Conservation (phyloP, 1,140 invertebrate genomes). For the Tyrophagus putrescentiae region DNA sequence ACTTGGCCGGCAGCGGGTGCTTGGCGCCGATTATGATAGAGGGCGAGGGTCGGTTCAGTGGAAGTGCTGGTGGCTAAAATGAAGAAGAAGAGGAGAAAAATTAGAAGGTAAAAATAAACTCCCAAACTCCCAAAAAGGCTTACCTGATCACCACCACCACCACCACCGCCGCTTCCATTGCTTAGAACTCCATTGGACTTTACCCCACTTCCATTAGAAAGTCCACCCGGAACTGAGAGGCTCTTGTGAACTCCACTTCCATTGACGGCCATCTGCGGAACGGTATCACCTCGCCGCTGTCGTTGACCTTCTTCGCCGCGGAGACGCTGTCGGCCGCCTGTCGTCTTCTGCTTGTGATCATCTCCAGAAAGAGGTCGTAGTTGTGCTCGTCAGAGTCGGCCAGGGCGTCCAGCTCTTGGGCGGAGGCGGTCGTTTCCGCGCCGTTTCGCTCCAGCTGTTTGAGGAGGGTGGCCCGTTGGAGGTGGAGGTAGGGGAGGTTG, state of each 20-base stretch:
- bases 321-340: constrained; percentile 46
- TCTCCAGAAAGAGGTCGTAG: constrained; percentile 65
- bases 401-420: constrained; percentile 64
- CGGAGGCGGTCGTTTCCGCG: constrained; percentile 60
- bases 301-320: constrained; percentile 25
- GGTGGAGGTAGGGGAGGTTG: constrained; percentile 80
- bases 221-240: no score
- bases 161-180: not conserved
- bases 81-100: no score
- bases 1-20: constrained; percentile 18
- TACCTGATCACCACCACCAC: no score
- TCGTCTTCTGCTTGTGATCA: constrained; percentile 51
- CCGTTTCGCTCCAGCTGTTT: constrained; percentile 75
- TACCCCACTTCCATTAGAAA: no score
- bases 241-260: not conserved
- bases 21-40: constrained; percentile 24
- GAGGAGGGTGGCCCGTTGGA: constrained; percentile 72
- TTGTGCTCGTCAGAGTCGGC: constrained; percentile 75
- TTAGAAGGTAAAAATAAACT: no score
- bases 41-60: constrained; percentile 19
- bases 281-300: not conserved
- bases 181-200: no score
- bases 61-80: not conserved
- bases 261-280: constrained; percentile 18
- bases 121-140: no score